Percentiles rank a stretch among this genome's conserved stretches.
Conservation (phyloP, 2,113 vertebrate species). For the Albula glossodonta region DNA sequence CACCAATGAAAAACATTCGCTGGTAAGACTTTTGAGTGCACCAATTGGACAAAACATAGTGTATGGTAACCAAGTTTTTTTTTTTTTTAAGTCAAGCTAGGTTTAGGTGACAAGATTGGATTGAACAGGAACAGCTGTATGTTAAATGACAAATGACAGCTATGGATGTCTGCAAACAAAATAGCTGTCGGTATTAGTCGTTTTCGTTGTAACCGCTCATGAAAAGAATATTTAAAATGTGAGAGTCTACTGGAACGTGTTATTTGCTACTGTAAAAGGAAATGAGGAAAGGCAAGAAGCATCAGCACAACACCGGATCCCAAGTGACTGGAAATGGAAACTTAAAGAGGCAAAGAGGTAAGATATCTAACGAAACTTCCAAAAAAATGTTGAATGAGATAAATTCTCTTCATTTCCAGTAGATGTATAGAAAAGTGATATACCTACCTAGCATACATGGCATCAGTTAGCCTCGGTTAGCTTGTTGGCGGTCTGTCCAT, state of each 20-base stretch:
- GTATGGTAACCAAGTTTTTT: background rate
- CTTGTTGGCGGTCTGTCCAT: background rate
- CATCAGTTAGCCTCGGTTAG: background rate
- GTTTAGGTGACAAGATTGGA: slow-evolving; percentile 3
- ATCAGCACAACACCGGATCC: slow-evolving; percentile 50
- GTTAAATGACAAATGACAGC: background rate
- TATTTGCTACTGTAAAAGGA: slow-evolving; percentile 33
- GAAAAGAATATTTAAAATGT: background rate
- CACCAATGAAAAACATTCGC: slow-evolving; percentile 19
- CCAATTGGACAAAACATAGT: slow-evolving; percentile 30
- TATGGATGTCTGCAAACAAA: background rate
- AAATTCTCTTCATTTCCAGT: background rate
- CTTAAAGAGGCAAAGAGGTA: slow-evolving; percentile 54
- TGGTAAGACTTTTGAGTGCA: background rate
- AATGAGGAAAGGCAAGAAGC: slow-evolving; percentile 66
- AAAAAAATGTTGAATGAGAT: background rate
- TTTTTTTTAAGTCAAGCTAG: slow-evolving; percentile 1
- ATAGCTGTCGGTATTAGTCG: background rate
- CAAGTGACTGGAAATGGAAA: slow-evolving; percentile 46
- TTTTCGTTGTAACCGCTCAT: background rate
- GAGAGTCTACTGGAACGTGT: background rate
- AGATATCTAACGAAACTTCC: background rate
- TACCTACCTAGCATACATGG: background rate
- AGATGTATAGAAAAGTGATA: too few species aligned
- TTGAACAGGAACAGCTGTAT: background rate